Base-by-base conservation (phyloP, 2,113 vertebrate genomes). In the human (Homo sapiens) region DNA sequence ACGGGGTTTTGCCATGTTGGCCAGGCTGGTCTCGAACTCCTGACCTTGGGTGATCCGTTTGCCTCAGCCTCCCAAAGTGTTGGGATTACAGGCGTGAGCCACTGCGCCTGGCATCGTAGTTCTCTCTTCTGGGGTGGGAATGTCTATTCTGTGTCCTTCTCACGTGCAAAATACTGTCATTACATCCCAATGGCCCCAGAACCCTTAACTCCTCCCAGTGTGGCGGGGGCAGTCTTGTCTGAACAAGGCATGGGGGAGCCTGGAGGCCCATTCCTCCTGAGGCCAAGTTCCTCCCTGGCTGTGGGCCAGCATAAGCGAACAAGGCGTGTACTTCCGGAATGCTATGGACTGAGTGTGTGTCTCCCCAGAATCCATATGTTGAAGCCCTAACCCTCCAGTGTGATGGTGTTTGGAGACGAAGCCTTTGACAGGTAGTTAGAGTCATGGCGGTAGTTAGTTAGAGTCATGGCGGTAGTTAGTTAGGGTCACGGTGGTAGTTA, bases 321-420 rank as follows among this genome's bases (percentile, higher is more conserved):
- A 32, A 35, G 66, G 30, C 5, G 0, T 35, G n/a, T 30, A 12
- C 23, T 68, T 78, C 4, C 17, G 76, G 81, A 52, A 3, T 20
- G 38, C 40, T 13, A 8, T 2, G 25, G 64, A 23, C 52, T 8
- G 64, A 80, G 27, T 3, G n/a, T 78, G 14, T 61, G 14, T 61
- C 35, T 10, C 85, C 48, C 25, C 12, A 14, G 61, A 64, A 32
- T 64, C 35, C 52, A 38, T 27, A 0, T 27, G 48, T 4, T 8
- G 61, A 82, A 20, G 20, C 55, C 52, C 25, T 1, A 0, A 32
- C 40, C 17, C 52, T 18, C 3, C 61, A 64, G 8, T 0, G 11
- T 27, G 83, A 18, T 0, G 2, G 40, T 25, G 0, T 52, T 84
- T 55, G 68, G 59, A 52, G 8, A 7, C 0, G n/a, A 59, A 57